Conservation (phyloP, 2,888 invertebrate genomes). For the Willowsia nigromaculata region DNA sequence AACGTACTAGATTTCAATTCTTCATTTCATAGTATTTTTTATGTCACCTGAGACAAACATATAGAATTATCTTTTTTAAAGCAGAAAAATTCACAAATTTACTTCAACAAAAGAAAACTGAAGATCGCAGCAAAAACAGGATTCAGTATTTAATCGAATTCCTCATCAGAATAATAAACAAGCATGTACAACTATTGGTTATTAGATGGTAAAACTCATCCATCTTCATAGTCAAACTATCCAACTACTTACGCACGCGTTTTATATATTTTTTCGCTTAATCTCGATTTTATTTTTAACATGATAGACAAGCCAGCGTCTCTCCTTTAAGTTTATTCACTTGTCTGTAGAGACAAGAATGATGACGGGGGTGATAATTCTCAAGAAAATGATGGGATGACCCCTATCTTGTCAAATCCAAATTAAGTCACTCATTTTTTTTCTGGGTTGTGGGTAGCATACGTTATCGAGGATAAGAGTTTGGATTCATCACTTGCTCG, state of each 20-base stretch:
- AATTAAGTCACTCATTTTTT: constrained; percentile 69
- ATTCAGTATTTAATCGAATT: too few species aligned
- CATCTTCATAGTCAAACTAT: neutral
- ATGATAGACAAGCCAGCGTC: constrained; percentile 13
- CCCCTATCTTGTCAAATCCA: constrained; percentile 66
- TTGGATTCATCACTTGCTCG: too few species aligned
- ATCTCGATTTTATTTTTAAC: constrained; percentile 21
- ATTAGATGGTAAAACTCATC: too few species aligned
- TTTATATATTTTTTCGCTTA: neutral
- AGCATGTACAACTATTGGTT: too few species aligned
- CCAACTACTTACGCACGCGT: neutral
- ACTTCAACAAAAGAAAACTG: too few species aligned
- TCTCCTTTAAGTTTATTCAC: neutral
- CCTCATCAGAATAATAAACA: too few species aligned
- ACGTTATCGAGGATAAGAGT: constrained; percentile 10
- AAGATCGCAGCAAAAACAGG: too few species aligned
- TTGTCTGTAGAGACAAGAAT: neutral
- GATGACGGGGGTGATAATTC: constrained; percentile 17
- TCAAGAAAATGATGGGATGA: constrained; percentile 55
- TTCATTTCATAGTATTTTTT: too few species aligned
- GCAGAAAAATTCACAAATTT: too few species aligned
- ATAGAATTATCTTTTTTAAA: too few species aligned
- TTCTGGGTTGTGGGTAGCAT: constrained; percentile 36
- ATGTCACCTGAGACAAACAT: too few species aligned
- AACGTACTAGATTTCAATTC: too few species aligned